Evolutionary conservation across 1,140 invertebrate species (phyloP), one percentile per base, ranked within the genome.

Genomic region (Neuroterus valhalla): DNA sequence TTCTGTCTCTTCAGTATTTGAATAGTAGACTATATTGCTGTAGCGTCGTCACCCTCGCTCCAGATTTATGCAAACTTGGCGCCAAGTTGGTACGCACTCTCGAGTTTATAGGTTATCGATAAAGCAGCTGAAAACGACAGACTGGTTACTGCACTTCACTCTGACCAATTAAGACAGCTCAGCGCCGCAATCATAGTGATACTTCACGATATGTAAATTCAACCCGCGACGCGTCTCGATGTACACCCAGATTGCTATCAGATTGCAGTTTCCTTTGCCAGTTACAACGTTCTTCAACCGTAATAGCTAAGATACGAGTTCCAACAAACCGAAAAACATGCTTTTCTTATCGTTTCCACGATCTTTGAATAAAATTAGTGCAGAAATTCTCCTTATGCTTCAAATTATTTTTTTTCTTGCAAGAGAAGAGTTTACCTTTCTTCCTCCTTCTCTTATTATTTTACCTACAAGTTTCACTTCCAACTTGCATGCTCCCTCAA

Each of bases 31-130:
- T 26, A 15, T 62, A 15, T 62, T 12, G 21, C 21, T 26, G 52
- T 55, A 26, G 52, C 21, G 23, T 10, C 4, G 14, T 31, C 21
- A 62, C 21, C 21, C 23, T 31, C 52, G 52, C 23, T 62, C 52
- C 52, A 62, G 52, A 62, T 62, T 62, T 26, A 62, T 62, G 21
- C 55, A 62, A 62, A 62, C 55, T 62, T 38, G 55, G 55, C 55
- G 55, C 55, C 55, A 62, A 62, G 12, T 62, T 62, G 8, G 11
- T 62, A 62, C 55, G 55, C 55, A 62, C 23, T 62, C 23, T 62
- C 15, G 31, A 38, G 23, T 62, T 62, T n/a, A 62, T 62, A 23
- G 55, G 23, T 62, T 62, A 62, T 62, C 55, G 23, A 62, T 62
- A 23, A 62, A 31, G 23, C 12, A 62, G 50, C 17, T 52, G 50